Percentiles rank a stretch among this genome's conserved stretches.
Conservation (phyloP, 2,797 vertebrate species). For the Synanceia verrucosa region DNA sequence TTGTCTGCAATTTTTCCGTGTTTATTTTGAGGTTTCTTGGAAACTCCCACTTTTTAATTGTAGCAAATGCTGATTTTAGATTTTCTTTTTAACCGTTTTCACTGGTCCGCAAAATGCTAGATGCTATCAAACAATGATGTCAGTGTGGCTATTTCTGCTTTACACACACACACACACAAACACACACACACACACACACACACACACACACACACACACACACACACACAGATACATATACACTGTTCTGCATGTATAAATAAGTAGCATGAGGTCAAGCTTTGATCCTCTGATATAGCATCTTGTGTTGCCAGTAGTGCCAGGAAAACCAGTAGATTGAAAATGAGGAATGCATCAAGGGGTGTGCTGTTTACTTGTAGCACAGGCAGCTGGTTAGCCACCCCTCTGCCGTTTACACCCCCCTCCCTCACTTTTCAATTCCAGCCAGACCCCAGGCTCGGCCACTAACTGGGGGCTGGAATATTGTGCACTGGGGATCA, state of each 20-base stretch:
- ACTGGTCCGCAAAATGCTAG: conserved; percentile 87
- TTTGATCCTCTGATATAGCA: conserved; percentile 85
- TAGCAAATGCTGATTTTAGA: conserved; percentile 69
- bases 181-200: conserved; percentile 64
- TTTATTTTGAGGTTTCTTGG: conserved; percentile 85
- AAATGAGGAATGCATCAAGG: conserved; percentile 87
- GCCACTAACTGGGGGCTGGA: conserved; percentile 90
- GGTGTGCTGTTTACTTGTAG: conserved; percentile 92
- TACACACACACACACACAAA: conserved; percentile 55
- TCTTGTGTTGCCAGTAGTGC: conserved; percentile 83
- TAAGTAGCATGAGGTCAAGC: conserved; percentile 79
- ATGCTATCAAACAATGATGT: conserved; percentile 93
- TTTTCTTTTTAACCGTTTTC: conserved; percentile 76
- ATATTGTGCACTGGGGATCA: conserved; percentile 96
- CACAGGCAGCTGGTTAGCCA: conserved; percentile 90
- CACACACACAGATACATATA: conserved; percentile 54
- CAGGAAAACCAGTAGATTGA: conserved; percentile 90
- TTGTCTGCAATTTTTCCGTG: conserved; percentile 83
- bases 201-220: conserved; percentile 64
- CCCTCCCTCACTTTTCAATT: conserved; percentile 87
- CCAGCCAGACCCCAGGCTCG: conserved; percentile 89
- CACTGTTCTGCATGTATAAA: conserved; percentile 68
- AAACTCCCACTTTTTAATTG: conserved; percentile 83
- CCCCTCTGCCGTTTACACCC: conserved; percentile 75
- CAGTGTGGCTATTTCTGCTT: conserved; percentile 85